Percentiles rank a stretch among this genome's conserved stretches.
Conservation (phyloP, 2,113 vertebrate genomes). For the Tetrax tetrax region DNA sequence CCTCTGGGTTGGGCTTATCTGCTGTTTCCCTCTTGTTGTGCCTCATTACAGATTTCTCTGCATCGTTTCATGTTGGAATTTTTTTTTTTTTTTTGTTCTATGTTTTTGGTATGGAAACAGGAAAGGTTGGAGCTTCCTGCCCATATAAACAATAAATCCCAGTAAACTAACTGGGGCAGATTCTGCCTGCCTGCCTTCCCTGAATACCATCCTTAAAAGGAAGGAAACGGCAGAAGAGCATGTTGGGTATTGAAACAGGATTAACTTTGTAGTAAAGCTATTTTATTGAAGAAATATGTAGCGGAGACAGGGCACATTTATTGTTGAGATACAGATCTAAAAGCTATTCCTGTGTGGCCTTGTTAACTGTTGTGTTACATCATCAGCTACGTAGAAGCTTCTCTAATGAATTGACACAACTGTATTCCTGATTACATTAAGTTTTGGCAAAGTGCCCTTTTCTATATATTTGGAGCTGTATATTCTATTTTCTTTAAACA, state of each 20-base stretch:
- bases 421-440: neutral
- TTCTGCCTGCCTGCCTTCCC: constrained; percentile 36
- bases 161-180: constrained; percentile 13
- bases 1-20: neutral
- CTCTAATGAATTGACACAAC: neutral
- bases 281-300: neutral
- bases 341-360: neutral
- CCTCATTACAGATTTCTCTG: neutral
- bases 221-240: constrained; percentile 51
- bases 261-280: neutral
- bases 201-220: constrained; percentile 27
- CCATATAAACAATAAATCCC: constrained; percentile 38
- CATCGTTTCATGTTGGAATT: neutral
- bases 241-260: neutral
- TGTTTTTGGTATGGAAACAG: constrained; percentile 61
- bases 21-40: neutral
- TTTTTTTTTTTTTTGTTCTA: neutral
- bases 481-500: neutral
- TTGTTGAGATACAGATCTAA: neutral
- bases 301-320: neutral
- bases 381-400: neutral
- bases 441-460: neutral
- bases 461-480: neutral
- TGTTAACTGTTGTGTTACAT: neutral
- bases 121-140: constrained; percentile 74